Evolutionary conservation across 2,797 vertebrate species (phyloP).

Genomic region (Heliangelus exortis): DNA sequence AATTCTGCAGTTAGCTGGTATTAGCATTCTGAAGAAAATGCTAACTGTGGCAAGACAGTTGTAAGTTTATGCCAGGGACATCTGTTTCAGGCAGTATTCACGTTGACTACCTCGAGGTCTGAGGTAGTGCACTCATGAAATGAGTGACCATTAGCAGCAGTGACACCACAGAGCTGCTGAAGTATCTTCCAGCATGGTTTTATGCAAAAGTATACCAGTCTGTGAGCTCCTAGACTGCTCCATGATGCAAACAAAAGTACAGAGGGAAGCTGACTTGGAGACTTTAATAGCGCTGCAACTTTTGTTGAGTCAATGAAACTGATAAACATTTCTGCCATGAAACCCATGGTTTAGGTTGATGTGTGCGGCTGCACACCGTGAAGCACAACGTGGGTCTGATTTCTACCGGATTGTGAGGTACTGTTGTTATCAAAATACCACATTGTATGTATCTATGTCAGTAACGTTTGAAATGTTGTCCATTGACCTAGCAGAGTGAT

Average conservation of each 20-base stretch:
- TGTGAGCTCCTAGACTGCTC: not conserved
- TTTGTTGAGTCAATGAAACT: not conserved
- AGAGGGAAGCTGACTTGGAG: not conserved
- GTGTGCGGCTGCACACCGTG: not conserved
- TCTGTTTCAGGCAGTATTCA: not conserved
- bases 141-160: no score
- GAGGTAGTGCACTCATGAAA: rapidly evolving
- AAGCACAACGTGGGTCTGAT: rapidly evolving
- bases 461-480: not conserved
- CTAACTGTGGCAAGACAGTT: not conserved
- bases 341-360: rapidly evolving
- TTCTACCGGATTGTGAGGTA: no score
- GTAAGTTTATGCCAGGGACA: not conserved
- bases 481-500: rapidly evolving
- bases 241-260: not conserved
- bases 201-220: not conserved
- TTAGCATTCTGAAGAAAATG: not conserved
- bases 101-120: not conserved
- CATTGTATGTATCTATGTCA: no score
- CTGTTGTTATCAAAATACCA: rapidly evolving
- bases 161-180: not conserved
- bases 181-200: not conserved
- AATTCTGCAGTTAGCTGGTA: not conserved
- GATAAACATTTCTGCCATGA: not conserved
- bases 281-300: not conserved